phyloP scores from a whole-genome alignment of 2,113 vertebrate species.

The Lophotis ruficrista region DNA sequence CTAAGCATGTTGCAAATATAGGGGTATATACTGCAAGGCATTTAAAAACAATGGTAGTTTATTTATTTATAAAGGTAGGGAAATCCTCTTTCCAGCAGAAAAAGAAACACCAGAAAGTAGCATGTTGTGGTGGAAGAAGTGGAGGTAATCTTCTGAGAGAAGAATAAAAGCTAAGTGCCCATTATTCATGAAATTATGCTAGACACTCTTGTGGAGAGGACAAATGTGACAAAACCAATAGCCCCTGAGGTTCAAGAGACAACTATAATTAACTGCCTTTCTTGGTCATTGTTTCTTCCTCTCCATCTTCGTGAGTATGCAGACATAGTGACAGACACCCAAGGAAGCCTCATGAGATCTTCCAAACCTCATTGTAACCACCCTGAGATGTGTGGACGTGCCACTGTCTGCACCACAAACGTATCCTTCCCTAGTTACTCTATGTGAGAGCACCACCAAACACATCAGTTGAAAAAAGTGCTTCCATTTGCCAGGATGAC shows the following conservation, averaged over 20 bases:
- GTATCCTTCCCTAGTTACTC: background rate
- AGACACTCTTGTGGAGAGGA: background rate
- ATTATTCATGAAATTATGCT: background rate
- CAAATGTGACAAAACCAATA: background rate
- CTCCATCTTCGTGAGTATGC: background rate
- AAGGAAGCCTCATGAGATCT: background rate
- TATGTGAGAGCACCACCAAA: background rate
- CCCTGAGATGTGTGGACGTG: background rate
- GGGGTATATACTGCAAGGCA: background rate
- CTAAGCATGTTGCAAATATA: background rate
- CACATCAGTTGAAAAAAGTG: fast-evolving
- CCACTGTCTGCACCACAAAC: background rate
- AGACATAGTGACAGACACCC: background rate
- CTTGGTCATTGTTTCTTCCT: background rate
- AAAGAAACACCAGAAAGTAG: background rate
- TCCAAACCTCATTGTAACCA: background rate
- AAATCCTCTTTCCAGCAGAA: background rate
- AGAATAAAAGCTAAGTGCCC: background rate
- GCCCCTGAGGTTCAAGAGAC: background rate
- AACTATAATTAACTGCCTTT: background rate
- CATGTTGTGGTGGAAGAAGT: background rate
- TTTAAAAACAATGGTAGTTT: background rate
- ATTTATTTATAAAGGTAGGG: background rate
- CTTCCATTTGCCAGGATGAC: background rate
- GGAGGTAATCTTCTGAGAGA: background rate